Evolutionary conservation across 2,888 invertebrate genomes (phyloP).

Genomic region (Troglohyphantes excavatus): DNA sequence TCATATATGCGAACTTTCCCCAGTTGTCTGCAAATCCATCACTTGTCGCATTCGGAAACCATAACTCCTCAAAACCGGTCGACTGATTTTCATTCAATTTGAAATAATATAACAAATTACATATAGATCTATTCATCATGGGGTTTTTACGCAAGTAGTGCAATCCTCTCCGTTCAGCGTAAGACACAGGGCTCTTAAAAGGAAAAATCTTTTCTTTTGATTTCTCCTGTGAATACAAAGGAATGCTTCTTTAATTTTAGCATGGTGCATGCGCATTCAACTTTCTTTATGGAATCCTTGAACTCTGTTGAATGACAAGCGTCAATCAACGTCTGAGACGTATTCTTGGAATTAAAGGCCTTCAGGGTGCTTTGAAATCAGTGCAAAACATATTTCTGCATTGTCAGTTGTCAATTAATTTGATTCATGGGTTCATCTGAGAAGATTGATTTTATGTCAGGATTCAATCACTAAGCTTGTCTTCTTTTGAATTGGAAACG

Average conservation of each 20-base stretch:
- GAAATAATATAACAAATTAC: background rate
- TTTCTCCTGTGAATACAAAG: background rate
- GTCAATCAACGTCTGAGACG: background rate
- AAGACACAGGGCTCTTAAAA: background rate
- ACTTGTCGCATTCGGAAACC: background rate
- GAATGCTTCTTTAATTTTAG: background rate
- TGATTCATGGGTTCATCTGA: background rate
- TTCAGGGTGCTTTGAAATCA: background rate
- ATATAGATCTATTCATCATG: background rate
- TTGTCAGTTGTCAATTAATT: slow-evolving; percentile 27
- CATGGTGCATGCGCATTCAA: background rate
- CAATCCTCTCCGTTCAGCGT: background rate
- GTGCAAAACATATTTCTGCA: background rate
- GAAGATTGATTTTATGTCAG: background rate
- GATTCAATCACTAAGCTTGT: background rate
- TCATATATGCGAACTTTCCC: background rate
- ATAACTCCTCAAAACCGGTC: background rate
- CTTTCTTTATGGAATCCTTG: background rate
- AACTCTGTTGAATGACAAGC: background rate
- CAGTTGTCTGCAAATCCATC: background rate
- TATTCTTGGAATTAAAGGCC: background rate
- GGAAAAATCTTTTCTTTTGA: background rate
- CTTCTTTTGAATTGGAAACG: background rate
- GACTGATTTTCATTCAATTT: background rate
- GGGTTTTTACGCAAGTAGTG: background rate